Evolutionary conservation across 2,888 invertebrate species (phyloP), one percentile per base, ranked within the genome.

Genomic region (Ariolimax columbianus): DNA sequence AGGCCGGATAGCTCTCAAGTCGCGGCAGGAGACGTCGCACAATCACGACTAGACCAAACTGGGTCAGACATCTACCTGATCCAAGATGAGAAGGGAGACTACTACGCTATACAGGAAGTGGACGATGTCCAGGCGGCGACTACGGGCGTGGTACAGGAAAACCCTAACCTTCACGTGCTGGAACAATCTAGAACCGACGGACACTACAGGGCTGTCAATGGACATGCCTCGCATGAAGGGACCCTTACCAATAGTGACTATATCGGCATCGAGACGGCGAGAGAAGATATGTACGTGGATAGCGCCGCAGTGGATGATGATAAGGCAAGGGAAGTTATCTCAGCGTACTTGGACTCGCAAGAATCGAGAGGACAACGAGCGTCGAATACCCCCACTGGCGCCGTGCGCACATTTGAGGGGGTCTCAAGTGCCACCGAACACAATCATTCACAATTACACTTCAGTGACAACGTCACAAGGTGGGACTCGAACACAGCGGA

Each of bases 291-390:
- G 11, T 43, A 55, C 33, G 66, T 84, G 2, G 81, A 82, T 55
- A 77, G 81, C 19, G 33, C 81, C 1, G 68, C 81, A 4, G 87
- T 87, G 17, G 86, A 87, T 19, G 83, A 83, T 14, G 78, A 82
- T n/a, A 87, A 87, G 36, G 87, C 87, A n/a, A 77, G 78, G 51
- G 87, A 87, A 55, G 80, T 87, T 36, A 87, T 87, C 38, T 70
- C 86, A 0, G 86, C 86, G 26, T 87, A 84, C 79, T 72, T 87
- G 30, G 75, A 86, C 0, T 86, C 86, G 9, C 73, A 83, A 40
- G 73, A 79, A 23, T 30, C 33, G 9, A 51, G 33, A 0, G 38
- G 33, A 47, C 80, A 81, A 23, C 77, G n/a, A 14, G 36, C 63
- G 26, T 23, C 36, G 0, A 38, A 75, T 11, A 26, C 63, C 11